Evolutionary conservation across 1,140 invertebrate species (phyloP).

Genomic region (Drusus annulatus): DNA sequence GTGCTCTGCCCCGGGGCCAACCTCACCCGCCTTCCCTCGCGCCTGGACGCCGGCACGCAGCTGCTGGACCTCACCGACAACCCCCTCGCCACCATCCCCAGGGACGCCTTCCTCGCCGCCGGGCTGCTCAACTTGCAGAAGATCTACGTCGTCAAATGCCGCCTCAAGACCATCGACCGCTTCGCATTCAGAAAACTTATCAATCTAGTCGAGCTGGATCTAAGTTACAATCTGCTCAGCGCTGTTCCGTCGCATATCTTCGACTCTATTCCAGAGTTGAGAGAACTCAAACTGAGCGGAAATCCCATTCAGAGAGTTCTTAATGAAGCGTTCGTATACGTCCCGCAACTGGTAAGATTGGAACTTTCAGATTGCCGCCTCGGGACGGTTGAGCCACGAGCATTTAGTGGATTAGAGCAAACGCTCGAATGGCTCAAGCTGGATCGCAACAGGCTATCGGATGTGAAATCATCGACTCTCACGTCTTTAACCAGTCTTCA

Average conservation of each 20-base stretch:
- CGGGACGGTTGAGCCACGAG: conserved; percentile 76
- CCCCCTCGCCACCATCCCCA: conserved; percentile 75
- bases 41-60: conserved; percentile 83
- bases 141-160: conserved; percentile 79
- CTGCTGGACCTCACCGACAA: conserved; percentile 84
- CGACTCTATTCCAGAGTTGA: conserved; percentile 78
- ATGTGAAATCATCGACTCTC: conserved; percentile 77
- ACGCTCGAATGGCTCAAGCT: conserved; percentile 83
- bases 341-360: conserved; percentile 80
- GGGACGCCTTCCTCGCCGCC: conserved; percentile 80
- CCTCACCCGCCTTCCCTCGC: conserved; percentile 77
- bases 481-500: conserved; percentile 79
- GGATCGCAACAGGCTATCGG: conserved; percentile 80
- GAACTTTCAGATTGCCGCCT: conserved; percentile 82
- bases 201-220: conserved; percentile 84
- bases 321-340: conserved; percentile 78
- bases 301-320: conserved; percentile 81
- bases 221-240: conserved; percentile 80
- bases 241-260: conserved; percentile 81
- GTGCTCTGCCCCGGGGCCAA: conserved; percentile 83
- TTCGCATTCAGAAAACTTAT: conserved; percentile 79
- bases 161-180: conserved; percentile 75
- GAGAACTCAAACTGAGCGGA: conserved; percentile 81
- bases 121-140: conserved; percentile 86
- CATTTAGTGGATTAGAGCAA: conserved; percentile 81